These are phyloP conservation scores for Tachycineta bicolor DNA, from an alignment of 2,113 vertebrate species.

Conservation along the genomic window DNA sequence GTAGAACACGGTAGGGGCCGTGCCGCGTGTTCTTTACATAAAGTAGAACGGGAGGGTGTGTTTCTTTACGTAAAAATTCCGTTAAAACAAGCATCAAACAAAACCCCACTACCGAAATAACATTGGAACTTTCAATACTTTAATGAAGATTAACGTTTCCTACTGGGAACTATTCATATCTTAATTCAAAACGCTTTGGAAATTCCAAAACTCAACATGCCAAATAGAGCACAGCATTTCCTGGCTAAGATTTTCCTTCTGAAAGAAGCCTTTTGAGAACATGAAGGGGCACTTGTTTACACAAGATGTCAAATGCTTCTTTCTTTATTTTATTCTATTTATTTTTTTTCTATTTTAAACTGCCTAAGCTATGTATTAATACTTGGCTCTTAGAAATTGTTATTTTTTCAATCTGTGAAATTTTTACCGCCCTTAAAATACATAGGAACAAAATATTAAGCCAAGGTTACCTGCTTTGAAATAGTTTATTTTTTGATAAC, in stretches of 20 bases:
- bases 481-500: neutral
- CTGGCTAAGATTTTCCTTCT: neutral
- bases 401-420: neutral
- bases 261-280: neutral
- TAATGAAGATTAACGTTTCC: neutral
- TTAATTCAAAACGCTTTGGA: neutral
- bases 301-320: neutral
- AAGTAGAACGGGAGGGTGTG: neutral
- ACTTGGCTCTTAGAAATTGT: neutral
- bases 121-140: neutral
- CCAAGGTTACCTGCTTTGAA: neutral
- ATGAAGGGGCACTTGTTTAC: neutral
- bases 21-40: neutral
- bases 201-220: neutral
- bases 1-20: neutral
- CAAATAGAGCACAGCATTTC: neutral
- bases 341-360: neutral
- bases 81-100: neutral
- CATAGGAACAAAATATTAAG: neutral
- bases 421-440: neutral
- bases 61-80: neutral
- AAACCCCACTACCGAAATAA: neutral
- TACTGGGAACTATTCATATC: neutral
- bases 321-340: neutral
- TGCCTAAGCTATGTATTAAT: neutral